Base-by-base conservation (phyloP, 2,797 vertebrate species). In the Tenualosa thibaudeaui region DNA sequence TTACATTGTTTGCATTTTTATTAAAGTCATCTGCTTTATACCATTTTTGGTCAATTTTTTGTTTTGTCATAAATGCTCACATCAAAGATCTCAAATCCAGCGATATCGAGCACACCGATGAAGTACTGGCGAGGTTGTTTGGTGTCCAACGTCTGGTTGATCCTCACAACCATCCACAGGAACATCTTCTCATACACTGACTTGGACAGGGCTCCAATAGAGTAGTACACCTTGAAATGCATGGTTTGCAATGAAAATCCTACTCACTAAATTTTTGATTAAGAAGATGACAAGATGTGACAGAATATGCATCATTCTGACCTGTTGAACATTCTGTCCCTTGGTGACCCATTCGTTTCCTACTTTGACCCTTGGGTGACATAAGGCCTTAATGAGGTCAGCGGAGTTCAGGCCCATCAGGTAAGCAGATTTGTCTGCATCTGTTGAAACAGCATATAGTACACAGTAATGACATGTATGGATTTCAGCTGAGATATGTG, bases 61-160 rank as follows among this genome's bases (percentile, higher is more conserved):
- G 51, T 58, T n/a, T 58, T 58, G 17, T 19, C 5, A 22, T 58
- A 60, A 62, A 46, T 40, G 89, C 91, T 89, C 81, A 94, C 93
- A 83, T 94, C 93, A 87, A 94, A 94, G 87, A 94, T 95, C 89
- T 95, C 94, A 89, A 96, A 96, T 24, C 95, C 95, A 78, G 94
- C 95, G 4, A 95, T 95, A 84, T 95, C 95, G 86, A 95, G 89
- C 88, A 95, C 95, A 53, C 95, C 95, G 5, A 96, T 96, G 90
- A 94, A 96, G 88, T 95, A 89, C 88, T 96, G 95, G 22, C 95
- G 94, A 65, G 95, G 92, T 81, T 94, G 94, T 83, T 94, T 95
- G 65, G 95, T 96, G 37, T 94, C 95, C 91, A 96, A 88, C 0
- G 92, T 89, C 13, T 90, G 90, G 87, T 96, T 96, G 89, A 96